Percentiles rank a stretch among this genome's conserved stretches.
These are phyloP conservation scores for Physeter macrocephalus DNA, from an alignment of 2,113 vertebrate genomes.

Conservation along the genomic window DNA sequence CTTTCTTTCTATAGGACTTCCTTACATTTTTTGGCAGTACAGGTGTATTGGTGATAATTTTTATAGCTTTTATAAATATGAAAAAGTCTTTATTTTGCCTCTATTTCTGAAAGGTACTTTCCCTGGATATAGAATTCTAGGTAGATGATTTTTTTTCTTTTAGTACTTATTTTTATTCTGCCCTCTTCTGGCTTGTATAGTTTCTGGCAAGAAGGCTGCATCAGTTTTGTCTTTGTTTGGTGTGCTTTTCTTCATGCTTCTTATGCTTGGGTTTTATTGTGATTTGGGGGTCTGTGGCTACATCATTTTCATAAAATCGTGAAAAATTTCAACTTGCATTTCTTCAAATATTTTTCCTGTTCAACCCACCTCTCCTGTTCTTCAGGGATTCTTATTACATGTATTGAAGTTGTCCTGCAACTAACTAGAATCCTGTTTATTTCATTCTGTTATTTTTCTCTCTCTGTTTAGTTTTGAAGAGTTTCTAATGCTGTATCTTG, in stretches of 20 bases:
- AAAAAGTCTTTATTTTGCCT: not conserved
- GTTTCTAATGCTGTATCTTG: not conserved
- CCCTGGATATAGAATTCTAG: not conserved
- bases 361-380: not conserved
- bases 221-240: not conserved
- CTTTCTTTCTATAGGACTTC: not conserved
- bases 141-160: not conserved
- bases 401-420: not conserved
- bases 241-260: not conserved
- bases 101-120: not conserved
- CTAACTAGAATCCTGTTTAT: not conserved
- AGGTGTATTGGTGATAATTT: not conserved
- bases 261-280: not conserved
- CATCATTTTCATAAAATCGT: not conserved
- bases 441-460: not conserved
- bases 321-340: not conserved
- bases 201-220: not conserved
- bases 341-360: not conserved
- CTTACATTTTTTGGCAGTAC: not conserved
- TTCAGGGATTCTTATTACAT: not conserved
- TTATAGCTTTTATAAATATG: not conserved
- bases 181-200: not conserved
- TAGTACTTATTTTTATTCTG: not conserved
- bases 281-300: not conserved
- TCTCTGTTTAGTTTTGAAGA: not conserved